Conservation (phyloP, 2,113 vertebrate species). For the Raja brachyura region DNA sequence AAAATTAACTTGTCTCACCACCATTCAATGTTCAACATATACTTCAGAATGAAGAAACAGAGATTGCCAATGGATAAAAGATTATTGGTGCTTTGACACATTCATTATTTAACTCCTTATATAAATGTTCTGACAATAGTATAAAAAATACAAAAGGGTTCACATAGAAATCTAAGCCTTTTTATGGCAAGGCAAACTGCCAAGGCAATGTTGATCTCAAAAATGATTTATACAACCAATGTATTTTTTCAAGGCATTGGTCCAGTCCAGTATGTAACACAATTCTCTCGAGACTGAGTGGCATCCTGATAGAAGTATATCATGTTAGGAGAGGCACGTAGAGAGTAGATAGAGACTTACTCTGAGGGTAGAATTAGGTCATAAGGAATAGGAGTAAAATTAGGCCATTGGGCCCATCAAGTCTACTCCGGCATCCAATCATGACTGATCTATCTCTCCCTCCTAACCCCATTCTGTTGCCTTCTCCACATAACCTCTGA, state of each 20-base stretch:
- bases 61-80: not conserved
- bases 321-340: no score
- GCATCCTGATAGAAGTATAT: no score
- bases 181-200: not conserved
- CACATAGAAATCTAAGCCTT: not conserved
- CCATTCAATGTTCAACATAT: not conserved
- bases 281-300: not conserved
- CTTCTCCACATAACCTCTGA: no score
- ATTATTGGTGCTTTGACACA: not conserved
- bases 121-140: not conserved
- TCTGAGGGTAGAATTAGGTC: no score
- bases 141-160: not conserved
- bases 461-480: no score
- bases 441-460: no score
- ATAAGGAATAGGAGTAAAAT: no score
- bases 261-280: not conserved
- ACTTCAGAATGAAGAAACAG: not conserved
- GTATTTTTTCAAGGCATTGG: not conserved
- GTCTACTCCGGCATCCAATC: no score
- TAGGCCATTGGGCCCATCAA: no score
- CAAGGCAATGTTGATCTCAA: not conserved
- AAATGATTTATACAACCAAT: not conserved
- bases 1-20: not conserved
- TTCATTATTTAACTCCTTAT: not conserved
- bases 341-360: no score